Conservation (phyloP, 2,888 invertebrate genomes). For the Lasioglossum leucozonium region DNA sequence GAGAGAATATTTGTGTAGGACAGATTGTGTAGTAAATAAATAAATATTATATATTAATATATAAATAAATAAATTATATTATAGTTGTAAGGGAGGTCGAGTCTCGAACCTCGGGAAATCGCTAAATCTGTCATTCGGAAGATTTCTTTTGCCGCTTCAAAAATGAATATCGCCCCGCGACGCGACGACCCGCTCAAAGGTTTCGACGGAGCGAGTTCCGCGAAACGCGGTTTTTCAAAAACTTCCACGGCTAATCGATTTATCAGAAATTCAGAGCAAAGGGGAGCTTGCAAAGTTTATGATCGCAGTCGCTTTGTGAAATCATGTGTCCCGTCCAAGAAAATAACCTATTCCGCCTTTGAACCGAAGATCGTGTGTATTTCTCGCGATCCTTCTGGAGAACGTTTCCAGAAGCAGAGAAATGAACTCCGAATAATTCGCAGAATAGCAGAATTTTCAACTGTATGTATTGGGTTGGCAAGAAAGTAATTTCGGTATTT, state of each 20-base stretch:
- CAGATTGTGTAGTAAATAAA: not conserved
- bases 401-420: not conserved
- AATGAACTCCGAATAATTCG: not conserved
- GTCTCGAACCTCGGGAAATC: not conserved
- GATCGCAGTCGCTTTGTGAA: not conserved
- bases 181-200: not conserved
- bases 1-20: not conserved
- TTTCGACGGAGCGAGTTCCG: not conserved
- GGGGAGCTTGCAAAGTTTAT: not conserved
- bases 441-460: too few species aligned
- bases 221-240: not conserved
- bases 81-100: not conserved
- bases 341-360: not conserved
- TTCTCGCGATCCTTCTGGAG: not conserved
- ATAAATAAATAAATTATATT: too few species aligned
- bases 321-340: not conserved
- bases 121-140: not conserved
- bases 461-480: too few species aligned
- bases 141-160: constrained; percentile 1
- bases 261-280: constrained; percentile 1
- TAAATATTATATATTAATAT: too few species aligned
- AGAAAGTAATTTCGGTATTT: too few species aligned
- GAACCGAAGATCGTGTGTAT: not conserved
- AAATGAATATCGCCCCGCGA: not conserved
- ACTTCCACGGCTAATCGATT: not conserved